Conservation (phyloP, 2,888 invertebrate genomes). For the Trissoscelio sp. region DNA sequence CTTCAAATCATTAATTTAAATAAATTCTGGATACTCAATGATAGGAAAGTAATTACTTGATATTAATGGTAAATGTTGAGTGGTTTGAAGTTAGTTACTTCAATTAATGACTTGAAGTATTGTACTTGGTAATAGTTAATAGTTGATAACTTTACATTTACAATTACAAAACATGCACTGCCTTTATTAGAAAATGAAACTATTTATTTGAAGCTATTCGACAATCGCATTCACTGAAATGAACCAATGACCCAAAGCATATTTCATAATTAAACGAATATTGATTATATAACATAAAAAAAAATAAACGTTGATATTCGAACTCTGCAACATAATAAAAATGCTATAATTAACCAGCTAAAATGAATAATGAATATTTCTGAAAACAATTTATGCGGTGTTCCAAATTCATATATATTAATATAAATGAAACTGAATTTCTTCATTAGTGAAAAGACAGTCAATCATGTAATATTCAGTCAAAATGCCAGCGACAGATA, state of each 20-base stretch:
- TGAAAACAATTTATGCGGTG: conserved; percentile 7
- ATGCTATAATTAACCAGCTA: conserved; percentile 24
- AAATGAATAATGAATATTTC: conserved; percentile 15
- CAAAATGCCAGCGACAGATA: not conserved
- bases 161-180: not conserved
- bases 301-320: conserved; percentile 30
- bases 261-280: conserved; percentile 49
- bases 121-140: not conserved
- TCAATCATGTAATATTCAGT: not conserved
- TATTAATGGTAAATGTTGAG: no score
- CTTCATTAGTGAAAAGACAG: not conserved
- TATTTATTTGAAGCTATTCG: conserved; percentile 43
- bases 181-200: conserved; percentile 32
- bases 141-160: conserved; percentile 9
- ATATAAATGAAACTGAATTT: not conserved
- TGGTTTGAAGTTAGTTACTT: no score
- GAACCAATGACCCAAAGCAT: conserved; percentile 39
- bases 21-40: no score
- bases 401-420: not conserved
- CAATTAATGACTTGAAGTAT: no score
- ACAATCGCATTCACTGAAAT: conserved; percentile 43
- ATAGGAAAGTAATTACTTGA: no score
- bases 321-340: not conserved
- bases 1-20: no score
- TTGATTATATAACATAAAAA: conserved; percentile 46